Conservation (phyloP, 2,113 vertebrate species). For the Myiopsitta monachus region DNA sequence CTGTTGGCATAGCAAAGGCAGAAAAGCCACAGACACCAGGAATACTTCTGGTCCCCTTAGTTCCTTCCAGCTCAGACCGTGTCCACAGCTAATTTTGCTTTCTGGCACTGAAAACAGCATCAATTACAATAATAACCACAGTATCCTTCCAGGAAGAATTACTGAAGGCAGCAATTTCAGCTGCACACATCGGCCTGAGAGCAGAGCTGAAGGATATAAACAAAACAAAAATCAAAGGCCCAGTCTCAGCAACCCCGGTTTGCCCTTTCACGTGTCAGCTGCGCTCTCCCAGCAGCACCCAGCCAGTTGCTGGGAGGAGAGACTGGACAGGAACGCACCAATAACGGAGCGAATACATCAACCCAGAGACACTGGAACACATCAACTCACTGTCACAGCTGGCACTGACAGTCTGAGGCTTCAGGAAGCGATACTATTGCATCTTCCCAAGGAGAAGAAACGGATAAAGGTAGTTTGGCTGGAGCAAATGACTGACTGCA, state of each 20-base stretch:
- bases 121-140: neutral
- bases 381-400: neutral
- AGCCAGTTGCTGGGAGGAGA: slow-evolving; percentile 22
- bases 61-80: neutral
- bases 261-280: neutral
- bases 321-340: neutral
- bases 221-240: neutral
- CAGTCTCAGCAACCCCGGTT: neutral
- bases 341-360: neutral
- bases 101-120: neutral
- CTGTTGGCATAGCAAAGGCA: neutral
- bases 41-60: neutral
- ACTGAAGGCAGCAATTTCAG: neutral
- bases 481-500: neutral
- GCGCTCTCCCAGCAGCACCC: neutral
- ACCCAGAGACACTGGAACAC: neutral
- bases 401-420: neutral
- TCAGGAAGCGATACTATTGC: neutral
- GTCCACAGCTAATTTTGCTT: neutral
- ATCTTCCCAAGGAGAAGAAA: neutral
- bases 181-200: neutral
- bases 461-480: neutral
- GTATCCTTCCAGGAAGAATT: slow-evolving; percentile 1
- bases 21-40: neutral
- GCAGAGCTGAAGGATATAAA: neutral